A percentile compares a stretch with the other conserved stretches of the same genome.
Conservation (phyloP, 2,888 invertebrate genomes). For the Mythimna vitellina region DNA sequence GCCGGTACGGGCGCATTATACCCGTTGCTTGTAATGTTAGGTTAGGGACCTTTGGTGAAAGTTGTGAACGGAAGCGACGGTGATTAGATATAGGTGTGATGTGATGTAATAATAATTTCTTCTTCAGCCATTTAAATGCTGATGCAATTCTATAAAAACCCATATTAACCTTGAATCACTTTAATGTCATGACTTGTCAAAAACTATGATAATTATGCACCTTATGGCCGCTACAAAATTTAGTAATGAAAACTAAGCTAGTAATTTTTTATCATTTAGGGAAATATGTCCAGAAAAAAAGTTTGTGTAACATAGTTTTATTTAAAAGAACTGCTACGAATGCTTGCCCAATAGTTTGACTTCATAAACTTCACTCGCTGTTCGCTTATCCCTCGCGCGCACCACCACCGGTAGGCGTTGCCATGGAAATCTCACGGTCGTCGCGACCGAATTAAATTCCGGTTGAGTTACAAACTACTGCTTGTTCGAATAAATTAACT, state of each 20-base stretch:
- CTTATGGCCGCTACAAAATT: background rate
- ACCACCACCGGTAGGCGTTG: slow-evolving; percentile 17
- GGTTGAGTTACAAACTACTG: slow-evolving; percentile 61
- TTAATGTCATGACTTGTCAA: background rate
- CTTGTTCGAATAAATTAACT: slow-evolving; percentile 59
- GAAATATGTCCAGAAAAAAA: background rate
- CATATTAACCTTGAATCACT: background rate
- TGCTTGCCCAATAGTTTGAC: background rate
- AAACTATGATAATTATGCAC: background rate
- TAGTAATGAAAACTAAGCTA: background rate
- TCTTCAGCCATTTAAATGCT: background rate
- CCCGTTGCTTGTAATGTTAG: slow-evolving; percentile 12
- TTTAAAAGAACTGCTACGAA: background rate
- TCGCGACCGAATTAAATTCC: slow-evolving; percentile 58
- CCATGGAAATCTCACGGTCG: slow-evolving; percentile 42
- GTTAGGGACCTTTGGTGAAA: slow-evolving; percentile 22
- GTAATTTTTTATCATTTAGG: too few species aligned
- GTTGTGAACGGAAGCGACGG: background rate
- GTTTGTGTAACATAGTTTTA: background rate
- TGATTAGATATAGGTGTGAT: background rate
- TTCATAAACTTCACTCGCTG: background rate
- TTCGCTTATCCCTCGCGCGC: slow-evolving; percentile 3
- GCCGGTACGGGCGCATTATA: slow-evolving; percentile 9
- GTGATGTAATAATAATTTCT: background rate
- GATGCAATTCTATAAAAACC: background rate